Conservation (phyloP, 2,797 vertebrate species). For the Austrolebias charrua region DNA sequence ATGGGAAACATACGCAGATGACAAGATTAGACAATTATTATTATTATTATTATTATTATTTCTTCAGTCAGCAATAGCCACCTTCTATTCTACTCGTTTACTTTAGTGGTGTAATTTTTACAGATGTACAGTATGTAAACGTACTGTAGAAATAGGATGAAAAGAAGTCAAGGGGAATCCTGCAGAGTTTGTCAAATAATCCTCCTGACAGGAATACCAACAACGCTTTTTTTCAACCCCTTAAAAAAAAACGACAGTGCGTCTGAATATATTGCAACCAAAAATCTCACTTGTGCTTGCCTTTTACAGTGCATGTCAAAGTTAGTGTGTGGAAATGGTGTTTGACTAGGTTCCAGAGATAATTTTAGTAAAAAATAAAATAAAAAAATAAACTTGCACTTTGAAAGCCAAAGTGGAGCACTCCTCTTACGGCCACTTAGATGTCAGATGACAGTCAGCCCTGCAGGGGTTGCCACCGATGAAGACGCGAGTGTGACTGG, state of each 20-base stretch:
- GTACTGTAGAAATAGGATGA: conserved; percentile 30
- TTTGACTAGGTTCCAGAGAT: conserved; percentile 27
- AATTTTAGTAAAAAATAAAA: conserved; percentile 34
- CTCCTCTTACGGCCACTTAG: conserved; percentile 42
- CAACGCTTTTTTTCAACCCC: conserved; percentile 16
- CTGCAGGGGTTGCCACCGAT: conserved; percentile 34
- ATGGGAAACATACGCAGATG: too few species aligned
- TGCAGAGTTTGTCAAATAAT: conserved; percentile 35
- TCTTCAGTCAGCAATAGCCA: not conserved
- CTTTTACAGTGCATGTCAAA: conserved; percentile 25
- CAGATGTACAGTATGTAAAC: conserved; percentile 43
- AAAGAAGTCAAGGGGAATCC: conserved; percentile 48
- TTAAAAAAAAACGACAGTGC: conserved; percentile 7
- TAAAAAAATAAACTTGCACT: conserved; percentile 25
- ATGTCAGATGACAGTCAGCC: conserved; percentile 53
- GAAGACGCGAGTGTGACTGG: conserved; percentile 43
- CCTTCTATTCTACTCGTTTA: too few species aligned
- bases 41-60: too few species aligned
- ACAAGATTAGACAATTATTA: too few species aligned
- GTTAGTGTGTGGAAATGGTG: conserved; percentile 33
- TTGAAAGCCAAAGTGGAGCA: conserved; percentile 48
- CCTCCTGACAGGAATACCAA: conserved; percentile 21
- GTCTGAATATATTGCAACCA: conserved; percentile 35
- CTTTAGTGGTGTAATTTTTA: conserved; percentile 16
- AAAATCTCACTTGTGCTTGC: conserved; percentile 17